Evolutionary conservation across 2,797 vertebrate species (phyloP).

Genomic region (Cynodonichthys magdalenae): DNA sequence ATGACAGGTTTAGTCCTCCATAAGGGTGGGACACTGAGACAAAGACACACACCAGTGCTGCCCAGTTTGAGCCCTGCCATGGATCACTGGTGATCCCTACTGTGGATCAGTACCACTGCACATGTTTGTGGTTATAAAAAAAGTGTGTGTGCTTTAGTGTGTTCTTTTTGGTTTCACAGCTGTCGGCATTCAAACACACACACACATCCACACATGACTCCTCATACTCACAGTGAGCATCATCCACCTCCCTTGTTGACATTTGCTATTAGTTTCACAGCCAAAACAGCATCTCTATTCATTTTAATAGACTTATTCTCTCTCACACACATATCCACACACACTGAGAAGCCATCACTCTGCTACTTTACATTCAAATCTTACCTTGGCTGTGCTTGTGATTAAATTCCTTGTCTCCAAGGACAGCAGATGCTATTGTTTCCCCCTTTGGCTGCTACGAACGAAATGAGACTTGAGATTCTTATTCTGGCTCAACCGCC

Average conservation of each 20-base stretch:
- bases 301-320: constrained; percentile 45
- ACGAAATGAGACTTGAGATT: constrained; percentile 72
- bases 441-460: constrained; percentile 68
- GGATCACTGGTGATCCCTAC: constrained; percentile 54
- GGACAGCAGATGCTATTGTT: constrained; percentile 76
- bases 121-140: constrained; percentile 32
- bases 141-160: constrained; percentile 8
- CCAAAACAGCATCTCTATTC: constrained; percentile 56
- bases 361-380: constrained; percentile 76
- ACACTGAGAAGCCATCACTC: constrained; percentile 24
- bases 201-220: constrained; percentile 8
- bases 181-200: constrained; percentile 15
- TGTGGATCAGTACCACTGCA: constrained; percentile 49
- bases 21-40: constrained; percentile 51
- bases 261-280: constrained; percentile 62
- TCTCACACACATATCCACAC: constrained; percentile 4
- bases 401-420: constrained; percentile 73
- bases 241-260: constrained; percentile 52
- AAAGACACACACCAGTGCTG: constrained; percentile 48
- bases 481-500: constrained; percentile 60
- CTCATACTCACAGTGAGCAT: constrained; percentile 11
- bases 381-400: constrained; percentile 70
- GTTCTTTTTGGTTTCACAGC: constrained; percentile 37
- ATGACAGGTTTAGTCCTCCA: too few species aligned
- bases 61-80: constrained; percentile 59